phyloP scores from a whole-genome alignment of 2,888 invertebrate species.

The Cecidostiba fungosa region DNA sequence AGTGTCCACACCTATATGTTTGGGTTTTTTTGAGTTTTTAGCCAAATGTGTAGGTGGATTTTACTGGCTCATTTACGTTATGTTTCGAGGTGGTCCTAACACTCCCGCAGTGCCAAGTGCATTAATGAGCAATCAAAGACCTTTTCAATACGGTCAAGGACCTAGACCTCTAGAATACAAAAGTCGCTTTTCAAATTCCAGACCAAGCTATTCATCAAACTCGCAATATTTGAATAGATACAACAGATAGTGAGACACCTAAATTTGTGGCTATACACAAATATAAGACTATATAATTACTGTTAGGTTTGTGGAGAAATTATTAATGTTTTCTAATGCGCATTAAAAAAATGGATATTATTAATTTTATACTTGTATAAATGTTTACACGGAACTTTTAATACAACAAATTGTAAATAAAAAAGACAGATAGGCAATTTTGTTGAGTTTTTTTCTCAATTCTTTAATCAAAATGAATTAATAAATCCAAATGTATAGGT shows the following conservation, averaged over 20 bases:
- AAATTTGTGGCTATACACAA: background rate
- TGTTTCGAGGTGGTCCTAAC: constrained; percentile 68
- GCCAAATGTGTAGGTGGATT: constrained; percentile 77
- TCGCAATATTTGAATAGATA: constrained; percentile 49
- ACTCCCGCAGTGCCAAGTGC: constrained; percentile 59
- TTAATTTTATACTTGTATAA: constrained; percentile 40
- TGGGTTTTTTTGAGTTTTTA: constrained; percentile 76
- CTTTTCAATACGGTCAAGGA: background rate
- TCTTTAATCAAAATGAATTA: constrained; percentile 56
- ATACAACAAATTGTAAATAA: constrained; percentile 23
- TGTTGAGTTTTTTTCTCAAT: constrained; percentile 9
- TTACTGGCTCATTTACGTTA: constrained; percentile 76
- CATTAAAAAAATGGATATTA: constrained; percentile 16
- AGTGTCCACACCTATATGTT: constrained; percentile 74
- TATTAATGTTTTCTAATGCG: constrained; percentile 42
- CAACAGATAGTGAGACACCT: constrained; percentile 32
- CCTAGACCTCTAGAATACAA: constrained; percentile 12
- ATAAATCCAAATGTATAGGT: constrained; percentile 34
- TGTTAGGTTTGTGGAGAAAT: constrained; percentile 35
- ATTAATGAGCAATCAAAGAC: constrained; percentile 40
- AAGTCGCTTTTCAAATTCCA: constrained; percentile 45
- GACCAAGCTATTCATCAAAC: constrained; percentile 53
- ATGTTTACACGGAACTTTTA: constrained; percentile 24
- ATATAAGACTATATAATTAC: background rate
- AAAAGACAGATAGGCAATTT: background rate